Percentiles rank a stretch among this genome's conserved stretches.
phyloP scores from a whole-genome alignment of 2,797 vertebrate genomes.

The Tapirus indicus region DNA sequence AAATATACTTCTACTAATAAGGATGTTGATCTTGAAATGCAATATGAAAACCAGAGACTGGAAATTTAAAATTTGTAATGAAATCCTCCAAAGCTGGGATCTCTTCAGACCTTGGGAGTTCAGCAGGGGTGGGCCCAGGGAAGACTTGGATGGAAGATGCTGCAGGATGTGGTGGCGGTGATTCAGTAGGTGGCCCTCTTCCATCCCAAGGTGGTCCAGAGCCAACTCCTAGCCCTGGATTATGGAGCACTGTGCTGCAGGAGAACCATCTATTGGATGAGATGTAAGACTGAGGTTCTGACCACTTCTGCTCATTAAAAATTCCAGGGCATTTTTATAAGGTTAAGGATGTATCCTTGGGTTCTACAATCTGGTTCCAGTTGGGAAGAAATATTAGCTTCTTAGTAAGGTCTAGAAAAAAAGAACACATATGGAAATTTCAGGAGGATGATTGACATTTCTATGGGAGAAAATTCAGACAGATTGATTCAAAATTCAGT shows the following conservation, averaged over 20 bases:
- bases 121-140: constrained; percentile 74
- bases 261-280: constrained; percentile 67
- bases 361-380: constrained; percentile 51
- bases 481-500: not conserved
- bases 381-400: constrained; percentile 44
- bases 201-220: constrained; percentile 78
- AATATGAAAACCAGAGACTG: constrained; percentile 77
- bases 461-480: not conserved
- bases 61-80: constrained; percentile 71
- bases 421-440: constrained; percentile 26
- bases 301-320: constrained; percentile 81
- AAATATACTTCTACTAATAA: constrained; percentile 73
- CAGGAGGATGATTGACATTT: constrained; percentile 1
- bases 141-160: constrained; percentile 72
- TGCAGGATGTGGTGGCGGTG: constrained; percentile 80
- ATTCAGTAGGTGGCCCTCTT: constrained; percentile 81
- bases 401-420: constrained; percentile 33
- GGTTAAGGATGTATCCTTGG: constrained; percentile 64
- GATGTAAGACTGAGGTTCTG: constrained; percentile 62
- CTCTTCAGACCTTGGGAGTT: constrained; percentile 55
- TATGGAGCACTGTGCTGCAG: constrained; percentile 32
- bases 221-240: constrained; percentile 62
- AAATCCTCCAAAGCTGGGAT: constrained; percentile 65
- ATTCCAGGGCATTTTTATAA: constrained; percentile 80
- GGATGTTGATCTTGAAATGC: constrained; percentile 82